These are phyloP conservation scores for Bufotes viridis DNA, from an alignment of 2,797 vertebrate genomes.

Conservation along the genomic window DNA sequence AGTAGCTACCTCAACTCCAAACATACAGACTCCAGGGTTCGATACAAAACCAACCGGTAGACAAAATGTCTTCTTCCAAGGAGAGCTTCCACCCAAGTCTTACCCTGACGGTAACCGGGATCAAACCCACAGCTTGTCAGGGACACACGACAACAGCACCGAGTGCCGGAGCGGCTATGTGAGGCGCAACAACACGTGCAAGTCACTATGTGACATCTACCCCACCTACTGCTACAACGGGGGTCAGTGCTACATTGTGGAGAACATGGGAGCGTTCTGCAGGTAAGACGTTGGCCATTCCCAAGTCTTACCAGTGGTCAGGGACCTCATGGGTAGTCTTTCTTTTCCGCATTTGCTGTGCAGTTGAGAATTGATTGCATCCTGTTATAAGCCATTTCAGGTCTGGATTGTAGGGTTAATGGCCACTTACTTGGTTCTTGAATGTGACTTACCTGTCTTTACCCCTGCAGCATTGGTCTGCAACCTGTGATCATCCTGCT, in stretches of 20 bases:
- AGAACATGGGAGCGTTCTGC: slow-evolving; percentile 90
- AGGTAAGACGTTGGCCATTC: slow-evolving; percentile 76
- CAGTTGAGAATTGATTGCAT: background rate
- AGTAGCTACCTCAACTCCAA: slow-evolving; percentile 69
- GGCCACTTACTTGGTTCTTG: too few relatives aligned
- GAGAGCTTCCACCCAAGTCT: slow-evolving; percentile 62
- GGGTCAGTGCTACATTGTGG: slow-evolving; percentile 94
- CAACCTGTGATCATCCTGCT: too few relatives aligned
- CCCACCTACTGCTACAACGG: slow-evolving; percentile 95
- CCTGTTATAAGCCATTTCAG: background rate
- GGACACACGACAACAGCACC: slow-evolving; percentile 70
- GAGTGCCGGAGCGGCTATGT: slow-evolving; percentile 85
- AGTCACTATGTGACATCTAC: slow-evolving; percentile 86
- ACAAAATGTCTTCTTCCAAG: slow-evolving; percentile 64
- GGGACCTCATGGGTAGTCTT: too few relatives aligned
- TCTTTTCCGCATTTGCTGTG: background rate
- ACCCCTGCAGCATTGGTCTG: too few relatives aligned
- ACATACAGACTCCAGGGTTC: slow-evolving; percentile 66
- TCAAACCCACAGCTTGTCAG: slow-evolving; percentile 50
- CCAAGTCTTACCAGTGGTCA: background rate
- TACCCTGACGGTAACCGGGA: slow-evolving; percentile 65
- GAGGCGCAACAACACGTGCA: slow-evolving; percentile 86
- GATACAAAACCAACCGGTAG: slow-evolving; percentile 65
- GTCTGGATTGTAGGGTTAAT: too few relatives aligned
- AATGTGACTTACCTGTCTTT: too few relatives aligned